These are phyloP conservation scores for Hololepta plana DNA, from an alignment of 2,888 invertebrate genomes.

Conservation along the genomic window DNA sequence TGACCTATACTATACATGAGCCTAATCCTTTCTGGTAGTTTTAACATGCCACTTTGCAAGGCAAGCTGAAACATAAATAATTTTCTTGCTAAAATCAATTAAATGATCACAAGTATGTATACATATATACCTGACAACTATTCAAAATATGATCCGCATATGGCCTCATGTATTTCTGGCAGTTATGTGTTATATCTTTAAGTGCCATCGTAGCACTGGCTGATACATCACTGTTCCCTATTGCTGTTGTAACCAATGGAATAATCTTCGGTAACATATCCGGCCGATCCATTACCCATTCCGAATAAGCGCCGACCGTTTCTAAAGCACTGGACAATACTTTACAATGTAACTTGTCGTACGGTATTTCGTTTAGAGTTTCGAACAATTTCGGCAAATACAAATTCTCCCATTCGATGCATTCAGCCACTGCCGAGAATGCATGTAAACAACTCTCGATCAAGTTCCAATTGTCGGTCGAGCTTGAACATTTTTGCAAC, in stretches of 20 bases:
- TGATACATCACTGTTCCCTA: constrained; percentile 47
- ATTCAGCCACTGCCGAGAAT: constrained; percentile 43
- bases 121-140: constrained; percentile 37
- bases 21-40: constrained; percentile 49
- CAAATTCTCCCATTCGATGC: constrained; percentile 34
- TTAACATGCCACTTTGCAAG: constrained; percentile 35
- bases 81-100: too few relatives aligned
- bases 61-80: constrained; percentile 31
- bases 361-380: constrained; percentile 43
- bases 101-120: too few relatives aligned
- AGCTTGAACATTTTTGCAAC: constrained; percentile 21
- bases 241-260: constrained; percentile 46
- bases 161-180: constrained; percentile 53
- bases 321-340: constrained; percentile 57
- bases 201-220: constrained; percentile 74
- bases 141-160: constrained; percentile 59
- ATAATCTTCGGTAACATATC: constrained; percentile 46
- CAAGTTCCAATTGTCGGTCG: constrained; percentile 30
- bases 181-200: constrained; percentile 73
- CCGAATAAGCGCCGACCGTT: constrained; percentile 66
- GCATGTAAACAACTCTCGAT: constrained; percentile 49
- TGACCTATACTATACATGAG: constrained; percentile 63
- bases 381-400: constrained; percentile 40
- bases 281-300: constrained; percentile 64
- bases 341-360: constrained; percentile 35